Base-by-base conservation (phyloP, 2,113 vertebrate genomes). In the Agapornis roseicollis region DNA sequence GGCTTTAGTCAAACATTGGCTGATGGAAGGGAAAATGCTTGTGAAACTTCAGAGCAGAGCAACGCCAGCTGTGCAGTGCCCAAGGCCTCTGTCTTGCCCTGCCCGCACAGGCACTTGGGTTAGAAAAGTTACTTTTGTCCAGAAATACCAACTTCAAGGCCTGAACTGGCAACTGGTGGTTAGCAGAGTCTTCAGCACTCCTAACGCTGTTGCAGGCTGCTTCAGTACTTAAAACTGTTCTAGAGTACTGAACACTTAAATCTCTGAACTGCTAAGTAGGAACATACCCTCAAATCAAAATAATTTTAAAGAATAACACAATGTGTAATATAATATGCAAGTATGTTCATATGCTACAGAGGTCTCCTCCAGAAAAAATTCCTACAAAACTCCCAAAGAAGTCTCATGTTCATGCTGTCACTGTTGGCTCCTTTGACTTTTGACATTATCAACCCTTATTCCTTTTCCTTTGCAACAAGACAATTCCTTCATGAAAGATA, bases 21-120 rank as follows among this genome's bases (percentile, higher is more conserved):
- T 1, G 15, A 63, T 69, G 53, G 92, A 83, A 95, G 22, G 81
- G 82, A 95, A 95, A 95, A 95, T 77, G 64, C 42, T 95, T 95
- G 88, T 83, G 94, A 85, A 96, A 97, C 90, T 94, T 72, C 88
- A 88, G 63, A 89, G 39, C 80, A 46, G 90, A 95, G 63, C n/a
- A 88, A 50, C 0, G 1, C 82, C 68, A 85, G 90, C 82, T 94
- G 60, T 8, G 7, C 55, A 42, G 83, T 66, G 88, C 90, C 90
- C 82, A 80, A 70, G 76, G 90, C 88, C 92, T 88, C 63, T 69
- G 22, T 73, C 79, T 93, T 9, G 2, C 64, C 53, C 79, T 88
- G 88, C 41, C 56, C 83, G 50, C 58, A 29, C 63, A 85, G 31
- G 9, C 68, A 10, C n/a, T 89, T 42, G 58, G 29, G n/a, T 39